Evolutionary conservation across 92 coral and sea anemone genomes (phyloP), one percentile per base, ranked within the genome.

Genomic region (Zoanthus sansibaricus): DNA sequence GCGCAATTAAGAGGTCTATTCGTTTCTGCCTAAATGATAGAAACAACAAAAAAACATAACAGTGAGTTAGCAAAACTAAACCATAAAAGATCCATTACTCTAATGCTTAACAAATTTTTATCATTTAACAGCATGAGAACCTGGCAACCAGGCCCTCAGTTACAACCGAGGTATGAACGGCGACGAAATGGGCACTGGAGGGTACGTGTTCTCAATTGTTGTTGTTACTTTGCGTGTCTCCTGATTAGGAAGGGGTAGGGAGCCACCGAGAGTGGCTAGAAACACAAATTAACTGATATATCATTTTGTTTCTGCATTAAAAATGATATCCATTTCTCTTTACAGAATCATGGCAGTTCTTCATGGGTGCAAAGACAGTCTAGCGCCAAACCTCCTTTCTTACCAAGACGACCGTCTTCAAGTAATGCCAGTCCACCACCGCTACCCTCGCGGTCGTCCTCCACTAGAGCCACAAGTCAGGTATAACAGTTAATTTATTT

Each of bases 61-160:
- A 37, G 42, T 37, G 42, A 37, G 42, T 37, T 37, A 37, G 42
- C 4, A 37, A 37, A 37, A 37, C 4, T 37, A 4, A 37, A 37
- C 42, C 2, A 37, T 37, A 37, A 4, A 37, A 37, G 4, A 37
- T 37, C 3, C 4, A 2, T 37, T 37, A 37, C 42, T 37, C 42
- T 37, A 37, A 58, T 58, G 17, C n/a, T 58, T 10, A 58, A 11
- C 17, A 58, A 5, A 58, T 58, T 14, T 3, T 58, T 16, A 14
- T 15, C 17, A 13, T 58, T 67, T 67, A 18, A 67, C 72, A 20
- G 37, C 1, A 67, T 5, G 13, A 67, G 72, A 67, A 67, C 31
- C 72, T 9, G 12, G 72, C 72, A 67, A 67, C 72, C 72, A 12
- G 9, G 4, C 72, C 72, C 72, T 67, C 72, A 33, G 72, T 33